Base-by-base conservation (phyloP, 2,797 vertebrate species). In the Malacoctenus gilli region DNA sequence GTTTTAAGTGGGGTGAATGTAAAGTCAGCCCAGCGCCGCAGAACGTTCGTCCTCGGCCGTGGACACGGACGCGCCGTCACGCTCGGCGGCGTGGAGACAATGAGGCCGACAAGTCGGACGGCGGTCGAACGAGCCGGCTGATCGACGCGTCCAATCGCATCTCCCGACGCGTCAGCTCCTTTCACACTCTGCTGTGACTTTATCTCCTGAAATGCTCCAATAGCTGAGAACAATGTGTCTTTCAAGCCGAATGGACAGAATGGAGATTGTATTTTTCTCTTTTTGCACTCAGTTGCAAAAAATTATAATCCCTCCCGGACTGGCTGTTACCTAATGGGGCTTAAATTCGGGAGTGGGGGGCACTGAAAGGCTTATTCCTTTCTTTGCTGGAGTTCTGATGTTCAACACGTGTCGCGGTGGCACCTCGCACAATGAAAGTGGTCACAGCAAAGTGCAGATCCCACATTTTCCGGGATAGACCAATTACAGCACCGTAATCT, bases 401-500 rank as follows among this genome's bases (percentile, higher is more conserved):
- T 77, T 77, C 53, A 59, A 63, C 58, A 37, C 43, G 52, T 70
- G 70, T 68, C 70, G 55, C 63, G 4, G 63, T 59, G 73, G 25
- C 79, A 74, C 64, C 28, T 71, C 63, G 67, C 59, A 87, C 64
- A 82, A 75, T 75, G 63, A 71, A n/a, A 61, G 42, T 67, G 39
- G 66, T 68, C 68, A 72, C 46, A 48, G 53, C 55, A 67, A 81
- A 80, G 68, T 82, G 75, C 82, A 56, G 36, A 72, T 46, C 67
- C 25, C 13, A 79, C 77, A 48, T 51, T 75, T 72, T 70, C 67
- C 10, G 51, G 28, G 80, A 58, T 49, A 46, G 66, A 42, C 65
- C 77, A 80, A 75, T 85, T 82, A 79, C 47, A 49, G 57, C 2
- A 15, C 62, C 13, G 47, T 64, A 75, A 81, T 84, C 69, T 57